Conservation (phyloP, 1,140 invertebrate species). For the Hydropsyche tenuis region DNA sequence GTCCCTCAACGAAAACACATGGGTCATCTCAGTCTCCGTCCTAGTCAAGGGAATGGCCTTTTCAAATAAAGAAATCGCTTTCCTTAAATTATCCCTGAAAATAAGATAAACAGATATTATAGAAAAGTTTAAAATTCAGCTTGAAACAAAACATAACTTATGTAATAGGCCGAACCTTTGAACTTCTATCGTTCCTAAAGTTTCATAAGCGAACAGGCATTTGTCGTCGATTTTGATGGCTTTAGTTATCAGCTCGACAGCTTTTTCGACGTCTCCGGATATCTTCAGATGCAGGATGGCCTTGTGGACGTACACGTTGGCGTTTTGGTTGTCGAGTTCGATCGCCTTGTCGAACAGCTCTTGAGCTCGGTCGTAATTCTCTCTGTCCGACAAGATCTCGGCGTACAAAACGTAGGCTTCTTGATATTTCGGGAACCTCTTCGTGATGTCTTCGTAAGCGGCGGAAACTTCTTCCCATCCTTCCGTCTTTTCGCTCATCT, state of each 20-base stretch:
- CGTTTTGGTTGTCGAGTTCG: constrained; percentile 84
- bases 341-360: constrained; percentile 81
- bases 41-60: constrained; percentile 87
- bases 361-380: constrained; percentile 83
- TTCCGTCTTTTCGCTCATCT: constrained; percentile 63
- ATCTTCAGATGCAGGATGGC: constrained; percentile 84
- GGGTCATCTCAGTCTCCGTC: constrained; percentile 85
- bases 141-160: not conserved
- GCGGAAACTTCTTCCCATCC: constrained; percentile 64
- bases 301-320: constrained; percentile 85
- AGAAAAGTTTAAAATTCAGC: not conserved
- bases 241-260: constrained; percentile 78
- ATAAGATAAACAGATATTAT: constrained; percentile 51
- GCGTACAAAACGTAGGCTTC: constrained; percentile 86
- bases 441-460: constrained; percentile 76
- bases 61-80: constrained; percentile 85
- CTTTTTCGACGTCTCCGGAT: constrained; percentile 80
- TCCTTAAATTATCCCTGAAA: constrained; percentile 81
- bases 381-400: constrained; percentile 83
- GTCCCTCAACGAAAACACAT: constrained; percentile 84
- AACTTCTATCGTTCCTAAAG: constrained; percentile 91
- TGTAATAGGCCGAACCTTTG: constrained; percentile 75
- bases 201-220: constrained; percentile 95
- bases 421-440: constrained; percentile 81
- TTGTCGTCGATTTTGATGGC: constrained; percentile 88